Percentiles rank a stretch among this genome's conserved stretches.
These are phyloP conservation scores for Halocaridina rubra DNA, from an alignment of 2,888 invertebrate species.

Conservation along the genomic window DNA sequence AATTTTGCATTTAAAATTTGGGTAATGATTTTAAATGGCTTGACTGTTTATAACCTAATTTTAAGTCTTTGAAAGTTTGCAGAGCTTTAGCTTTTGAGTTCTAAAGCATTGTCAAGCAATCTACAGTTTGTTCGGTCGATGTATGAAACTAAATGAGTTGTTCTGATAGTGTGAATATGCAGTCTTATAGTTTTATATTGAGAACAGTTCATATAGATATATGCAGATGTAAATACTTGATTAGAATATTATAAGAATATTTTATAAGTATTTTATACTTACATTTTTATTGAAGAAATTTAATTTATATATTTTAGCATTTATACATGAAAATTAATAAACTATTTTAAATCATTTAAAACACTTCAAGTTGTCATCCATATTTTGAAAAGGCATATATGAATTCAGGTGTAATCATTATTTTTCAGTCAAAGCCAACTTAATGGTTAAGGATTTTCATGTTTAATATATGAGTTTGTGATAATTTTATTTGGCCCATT, in stretches of 20 bases:
- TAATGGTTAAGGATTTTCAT: background rate
- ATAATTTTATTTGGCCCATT: background rate
- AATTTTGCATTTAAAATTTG: constrained; percentile 38
- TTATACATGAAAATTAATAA: too few species aligned
- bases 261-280: constrained; percentile 58
- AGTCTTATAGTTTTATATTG: constrained; percentile 42
- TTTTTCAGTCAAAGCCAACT: background rate
- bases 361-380: background rate
- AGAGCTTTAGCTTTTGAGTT: constrained; percentile 54
- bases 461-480: background rate
- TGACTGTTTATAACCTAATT: constrained; percentile 26
- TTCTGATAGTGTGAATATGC: constrained; percentile 47
- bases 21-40: constrained; percentile 54
- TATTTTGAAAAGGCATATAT: constrained; percentile 32
- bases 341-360: too few species aligned
- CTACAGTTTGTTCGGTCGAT: constrained; percentile 33
- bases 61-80: constrained; percentile 43
- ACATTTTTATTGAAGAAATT: too few species aligned
- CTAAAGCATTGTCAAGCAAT: constrained; percentile 59
- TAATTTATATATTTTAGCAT: too few species aligned
- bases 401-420: background rate
- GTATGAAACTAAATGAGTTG: constrained; percentile 21
- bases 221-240: constrained; percentile 48
- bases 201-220: constrained; percentile 26
- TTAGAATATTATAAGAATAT: constrained; percentile 35